Conservation (phyloP, 2,888 invertebrate species). For the Myopa tessellatipennis region DNA sequence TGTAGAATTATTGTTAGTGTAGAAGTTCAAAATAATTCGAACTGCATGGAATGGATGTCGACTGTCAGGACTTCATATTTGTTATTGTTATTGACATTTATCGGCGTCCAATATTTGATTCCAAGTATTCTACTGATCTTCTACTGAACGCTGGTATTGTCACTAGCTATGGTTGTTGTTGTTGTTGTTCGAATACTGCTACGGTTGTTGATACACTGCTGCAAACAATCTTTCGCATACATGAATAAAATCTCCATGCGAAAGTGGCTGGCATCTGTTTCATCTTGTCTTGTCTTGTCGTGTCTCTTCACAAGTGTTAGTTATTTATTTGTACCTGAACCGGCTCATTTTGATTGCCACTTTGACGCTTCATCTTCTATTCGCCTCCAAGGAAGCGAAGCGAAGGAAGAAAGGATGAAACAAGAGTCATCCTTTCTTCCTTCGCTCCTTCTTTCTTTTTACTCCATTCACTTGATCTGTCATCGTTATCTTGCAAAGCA, state of each 20-base stretch:
- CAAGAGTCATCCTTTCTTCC: neutral
- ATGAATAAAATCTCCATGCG: slow-evolving; percentile 51
- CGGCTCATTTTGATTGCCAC: neutral
- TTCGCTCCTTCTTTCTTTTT: neutral
- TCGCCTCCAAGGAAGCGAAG: too few relatives aligned
- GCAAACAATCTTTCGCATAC: slow-evolving; percentile 47
- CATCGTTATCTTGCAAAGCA: neutral
- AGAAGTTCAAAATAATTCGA: neutral
- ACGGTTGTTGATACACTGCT: slow-evolving; percentile 12
- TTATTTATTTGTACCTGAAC: neutral
- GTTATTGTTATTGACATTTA: slow-evolving; percentile 14
- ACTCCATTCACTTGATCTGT: neutral
- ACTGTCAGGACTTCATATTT: slow-evolving; percentile 19
- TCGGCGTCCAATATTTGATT: neutral
- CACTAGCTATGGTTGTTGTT: neutral
- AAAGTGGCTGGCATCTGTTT: slow-evolving; percentile 30
- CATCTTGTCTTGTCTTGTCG: neutral
- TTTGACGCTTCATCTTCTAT: neutral
- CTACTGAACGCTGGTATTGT: neutral
- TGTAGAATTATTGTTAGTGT: neutral
- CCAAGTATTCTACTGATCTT: neutral
- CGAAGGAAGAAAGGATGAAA: too few relatives aligned
- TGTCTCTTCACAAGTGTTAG: neutral
- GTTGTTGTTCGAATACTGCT: neutral
- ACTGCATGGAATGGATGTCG: neutral